These are phyloP conservation scores for Eudasyphora cyanicolor DNA, from an alignment of 2,888 invertebrate genomes.

Conservation along the genomic window DNA sequence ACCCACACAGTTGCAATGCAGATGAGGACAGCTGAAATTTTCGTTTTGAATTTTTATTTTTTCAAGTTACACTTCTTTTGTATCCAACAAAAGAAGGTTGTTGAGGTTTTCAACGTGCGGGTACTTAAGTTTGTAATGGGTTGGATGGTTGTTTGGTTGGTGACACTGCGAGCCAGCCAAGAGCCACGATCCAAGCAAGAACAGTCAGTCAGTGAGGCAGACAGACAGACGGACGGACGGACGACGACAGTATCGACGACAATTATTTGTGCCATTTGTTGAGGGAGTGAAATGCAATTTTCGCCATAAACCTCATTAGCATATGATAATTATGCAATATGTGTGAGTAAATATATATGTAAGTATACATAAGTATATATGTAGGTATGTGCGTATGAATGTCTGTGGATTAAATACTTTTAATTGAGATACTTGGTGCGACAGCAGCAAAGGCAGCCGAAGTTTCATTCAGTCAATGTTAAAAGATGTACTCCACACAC, in stretches of 20 bases:
- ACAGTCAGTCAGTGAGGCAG: neutral
- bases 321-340: conserved; percentile 26
- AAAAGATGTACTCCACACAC: conserved; percentile 5
- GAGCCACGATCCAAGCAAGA: too few species aligned
- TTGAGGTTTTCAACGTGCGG: neutral
- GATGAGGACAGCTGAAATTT: too few species aligned
- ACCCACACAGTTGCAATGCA: too few species aligned
- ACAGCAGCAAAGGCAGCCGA: neutral
- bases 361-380: too few species aligned
- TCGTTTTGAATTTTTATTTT: too few species aligned
- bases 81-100: neutral
- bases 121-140: conserved; percentile 26
- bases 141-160: too few species aligned
- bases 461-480: neutral
- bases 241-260: neutral
- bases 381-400: neutral
- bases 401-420: neutral
- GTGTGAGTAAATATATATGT: too few species aligned
- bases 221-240: neutral
- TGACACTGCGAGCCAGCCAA: too few species aligned
- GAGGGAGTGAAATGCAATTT: conserved; percentile 7
- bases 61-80: neutral
- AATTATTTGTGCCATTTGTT: neutral
- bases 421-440: conserved; percentile 25
- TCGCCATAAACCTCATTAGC: conserved; percentile 11